Conservation (phyloP, 1,140 invertebrate species). For the Apocrypta bakeri region DNA sequence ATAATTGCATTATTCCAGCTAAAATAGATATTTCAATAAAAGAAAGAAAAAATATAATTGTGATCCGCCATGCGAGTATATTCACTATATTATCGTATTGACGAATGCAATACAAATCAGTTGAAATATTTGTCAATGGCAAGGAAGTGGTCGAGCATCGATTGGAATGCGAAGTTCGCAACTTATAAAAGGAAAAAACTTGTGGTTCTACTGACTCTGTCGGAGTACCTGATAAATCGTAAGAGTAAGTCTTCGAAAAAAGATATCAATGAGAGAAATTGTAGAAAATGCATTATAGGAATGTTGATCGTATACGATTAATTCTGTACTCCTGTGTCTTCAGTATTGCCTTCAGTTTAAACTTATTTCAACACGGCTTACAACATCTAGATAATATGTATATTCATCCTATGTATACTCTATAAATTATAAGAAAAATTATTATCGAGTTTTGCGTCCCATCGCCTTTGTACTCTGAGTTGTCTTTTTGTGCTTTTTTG, state of each 20-base stretch:
- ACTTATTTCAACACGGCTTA: slow-evolving; percentile 25
- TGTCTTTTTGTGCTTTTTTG: slow-evolving; percentile 8
- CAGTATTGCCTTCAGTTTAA: slow-evolving; percentile 34
- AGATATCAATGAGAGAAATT: neutral
- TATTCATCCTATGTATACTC: neutral
- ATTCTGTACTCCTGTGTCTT: slow-evolving; percentile 27
- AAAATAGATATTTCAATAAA: slow-evolving; percentile 14
- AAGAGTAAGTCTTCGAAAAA: slow-evolving; percentile 13
- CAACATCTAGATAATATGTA: neutral
- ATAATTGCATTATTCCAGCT: slow-evolving; percentile 14
- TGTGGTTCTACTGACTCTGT: slow-evolving; percentile 3
- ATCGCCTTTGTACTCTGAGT: slow-evolving; percentile 43
- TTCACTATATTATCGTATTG: too few relatives aligned
- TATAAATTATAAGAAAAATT: slow-evolving; percentile 25
- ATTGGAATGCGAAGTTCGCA: slow-evolving; percentile 42
- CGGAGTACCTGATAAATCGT: slow-evolving; percentile 38
- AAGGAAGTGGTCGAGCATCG: slow-evolving; percentile 30
- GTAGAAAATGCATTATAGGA: slow-evolving; percentile 36
- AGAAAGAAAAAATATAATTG: slow-evolving; percentile 25
- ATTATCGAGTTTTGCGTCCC: slow-evolving; percentile 31
- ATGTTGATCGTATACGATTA: slow-evolving; percentile 30
- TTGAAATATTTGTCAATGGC: neutral
- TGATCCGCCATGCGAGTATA: neutral
- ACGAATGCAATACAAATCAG: neutral
- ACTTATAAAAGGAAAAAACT: slow-evolving; percentile 18